These are phyloP conservation scores for Electrona antarctica DNA, from an alignment of 2,113 vertebrate genomes.

Conservation along the genomic window DNA sequence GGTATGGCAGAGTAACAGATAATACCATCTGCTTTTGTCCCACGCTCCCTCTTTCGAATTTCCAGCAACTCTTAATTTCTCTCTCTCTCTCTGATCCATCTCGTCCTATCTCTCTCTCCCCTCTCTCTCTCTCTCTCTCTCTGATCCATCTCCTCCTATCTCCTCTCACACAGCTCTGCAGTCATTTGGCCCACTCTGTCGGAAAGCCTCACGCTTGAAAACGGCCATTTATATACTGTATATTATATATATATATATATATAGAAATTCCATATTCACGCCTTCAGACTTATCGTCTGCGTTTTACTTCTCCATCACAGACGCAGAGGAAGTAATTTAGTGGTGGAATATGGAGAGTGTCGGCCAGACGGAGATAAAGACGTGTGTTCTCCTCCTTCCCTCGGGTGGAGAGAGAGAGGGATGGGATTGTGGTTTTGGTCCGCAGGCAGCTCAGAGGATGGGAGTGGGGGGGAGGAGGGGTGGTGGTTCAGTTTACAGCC, in stretches of 20 bases:
- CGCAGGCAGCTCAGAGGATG: not conserved
- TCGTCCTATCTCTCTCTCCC: constrained; percentile 46
- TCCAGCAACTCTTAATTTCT: not conserved
- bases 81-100: constrained; percentile 42
- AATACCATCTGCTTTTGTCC: constrained; percentile 7
- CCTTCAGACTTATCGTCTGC: constrained; percentile 67
- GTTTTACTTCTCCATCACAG: constrained; percentile 67
- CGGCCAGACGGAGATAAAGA: constrained; percentile 64
- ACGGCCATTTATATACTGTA: constrained; percentile 45
- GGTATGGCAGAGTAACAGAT: constrained; percentile 33
- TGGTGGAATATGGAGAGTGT: constrained; percentile 57
- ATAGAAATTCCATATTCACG: constrained; percentile 64
- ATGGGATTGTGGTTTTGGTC: constrained; percentile 44
- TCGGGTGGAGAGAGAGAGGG: constrained; percentile 10
- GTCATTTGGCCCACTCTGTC: constrained; percentile 52
- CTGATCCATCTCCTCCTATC: constrained; percentile 20
- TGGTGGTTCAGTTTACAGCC: constrained; percentile 11
- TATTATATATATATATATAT: constrained; percentile 2
- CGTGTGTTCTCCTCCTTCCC: constrained; percentile 24
- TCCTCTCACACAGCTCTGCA: constrained; percentile 48
- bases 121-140: no score
- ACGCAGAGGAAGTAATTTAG: constrained; percentile 68
- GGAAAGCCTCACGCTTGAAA: constrained; percentile 35
- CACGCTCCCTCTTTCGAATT: not conserved
- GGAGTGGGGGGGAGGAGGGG: not conserved